These are phyloP conservation scores for Sphaeramia orbicularis DNA, from an alignment of 2,797 vertebrate genomes.

Conservation along the genomic window DNA sequence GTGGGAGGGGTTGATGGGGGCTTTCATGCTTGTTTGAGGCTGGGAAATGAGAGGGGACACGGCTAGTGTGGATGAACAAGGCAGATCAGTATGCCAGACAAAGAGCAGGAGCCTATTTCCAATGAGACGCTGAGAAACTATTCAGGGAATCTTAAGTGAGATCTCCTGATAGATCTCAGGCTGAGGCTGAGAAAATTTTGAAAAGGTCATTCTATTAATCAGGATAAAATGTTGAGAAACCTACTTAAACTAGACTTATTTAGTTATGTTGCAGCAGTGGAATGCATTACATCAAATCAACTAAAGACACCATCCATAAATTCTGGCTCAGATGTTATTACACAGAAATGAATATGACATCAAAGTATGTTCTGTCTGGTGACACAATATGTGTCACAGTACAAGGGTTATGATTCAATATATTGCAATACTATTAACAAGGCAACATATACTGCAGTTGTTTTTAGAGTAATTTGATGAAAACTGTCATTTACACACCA, in stretches of 20 bases:
- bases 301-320: too few relatives aligned
- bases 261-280: background rate
- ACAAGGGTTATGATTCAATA: too few relatives aligned
- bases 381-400: too few relatives aligned
- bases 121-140: slow-evolving; percentile 35
- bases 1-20: slow-evolving; percentile 26
- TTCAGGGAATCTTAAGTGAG: slow-evolving; percentile 47
- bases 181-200: slow-evolving; percentile 22
- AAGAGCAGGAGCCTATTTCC: slow-evolving; percentile 33
- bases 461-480: too few relatives aligned
- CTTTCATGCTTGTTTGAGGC: slow-evolving; percentile 89
- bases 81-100: slow-evolving; percentile 45
- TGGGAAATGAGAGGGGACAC: slow-evolving; percentile 83
- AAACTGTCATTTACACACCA: too few relatives aligned
- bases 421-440: too few relatives aligned
- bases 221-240: slow-evolving; percentile 24
- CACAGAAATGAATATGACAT: too few relatives aligned
- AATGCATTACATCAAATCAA: background rate
- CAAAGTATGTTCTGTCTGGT: too few relatives aligned
- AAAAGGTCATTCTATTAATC: slow-evolving; percentile 46
- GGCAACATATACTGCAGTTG: too few relatives aligned
- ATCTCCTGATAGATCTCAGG: slow-evolving; percentile 28
- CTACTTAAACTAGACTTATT: slow-evolving; percentile 6
- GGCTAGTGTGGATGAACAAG: slow-evolving; percentile 46
- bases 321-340: too few relatives aligned